Conservation (phyloP, 2,113 vertebrate genomes). For the Fulica atra region DNA sequence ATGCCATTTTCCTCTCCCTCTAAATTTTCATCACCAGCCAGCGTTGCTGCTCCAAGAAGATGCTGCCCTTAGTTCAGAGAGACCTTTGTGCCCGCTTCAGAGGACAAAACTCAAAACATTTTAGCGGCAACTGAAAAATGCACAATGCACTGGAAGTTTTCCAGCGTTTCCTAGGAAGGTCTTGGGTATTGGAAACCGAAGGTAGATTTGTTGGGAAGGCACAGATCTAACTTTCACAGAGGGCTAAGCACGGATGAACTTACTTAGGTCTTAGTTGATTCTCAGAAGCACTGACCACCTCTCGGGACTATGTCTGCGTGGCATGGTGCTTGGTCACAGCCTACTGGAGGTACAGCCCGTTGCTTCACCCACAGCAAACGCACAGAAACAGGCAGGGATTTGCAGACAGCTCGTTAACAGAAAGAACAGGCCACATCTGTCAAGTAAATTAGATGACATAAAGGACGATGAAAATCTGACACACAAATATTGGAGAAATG, state of each 20-base stretch:
- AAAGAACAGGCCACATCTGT: not conserved
- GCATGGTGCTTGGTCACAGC: not conserved
- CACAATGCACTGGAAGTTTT: accelerated
- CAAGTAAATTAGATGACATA: not conserved
- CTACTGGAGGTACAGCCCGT: not conserved
- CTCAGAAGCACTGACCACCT: not conserved
- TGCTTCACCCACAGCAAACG: not conserved
- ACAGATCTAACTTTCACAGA: not conserved
- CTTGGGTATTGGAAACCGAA: not conserved
- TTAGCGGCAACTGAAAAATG: not conserved
- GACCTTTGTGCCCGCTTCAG: not conserved
- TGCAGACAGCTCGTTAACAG: not conserved
- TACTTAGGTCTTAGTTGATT: not conserved
- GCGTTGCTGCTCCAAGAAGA: not conserved
- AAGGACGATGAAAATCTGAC: not conserved
- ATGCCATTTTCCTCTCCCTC: not conserved
- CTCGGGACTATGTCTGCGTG: accelerated
- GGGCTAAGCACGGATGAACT: not conserved
- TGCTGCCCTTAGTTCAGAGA: not conserved
- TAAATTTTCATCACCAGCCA: not conserved
- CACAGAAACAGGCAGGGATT: not conserved
- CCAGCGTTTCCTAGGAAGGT: not conserved
- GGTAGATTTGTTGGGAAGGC: not conserved
- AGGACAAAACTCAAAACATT: not conserved
- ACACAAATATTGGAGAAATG: not conserved